These are phyloP conservation scores for Sternotherus odoratus DNA, from an alignment of 2,797 vertebrate species.

Conservation along the genomic window DNA sequence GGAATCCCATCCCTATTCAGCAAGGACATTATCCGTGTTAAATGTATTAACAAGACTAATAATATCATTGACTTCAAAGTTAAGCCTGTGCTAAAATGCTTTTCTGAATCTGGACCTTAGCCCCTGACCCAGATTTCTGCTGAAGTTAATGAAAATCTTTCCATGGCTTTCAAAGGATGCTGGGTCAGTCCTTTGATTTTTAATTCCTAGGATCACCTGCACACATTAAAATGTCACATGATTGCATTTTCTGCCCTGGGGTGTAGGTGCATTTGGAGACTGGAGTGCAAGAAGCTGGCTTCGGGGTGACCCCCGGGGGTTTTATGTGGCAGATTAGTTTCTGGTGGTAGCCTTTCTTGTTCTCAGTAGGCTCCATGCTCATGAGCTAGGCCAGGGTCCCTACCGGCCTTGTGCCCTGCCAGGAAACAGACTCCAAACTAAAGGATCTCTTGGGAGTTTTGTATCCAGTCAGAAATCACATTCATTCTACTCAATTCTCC, in stretches of 20 bases:
- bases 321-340: not conserved
- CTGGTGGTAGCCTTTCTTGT: not conserved
- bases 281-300: not conserved
- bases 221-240: not conserved
- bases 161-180: not conserved
- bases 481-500: not conserved
- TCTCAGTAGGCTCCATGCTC: not conserved
- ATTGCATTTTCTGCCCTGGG: not conserved
- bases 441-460: accelerated
- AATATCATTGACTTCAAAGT: not conserved
- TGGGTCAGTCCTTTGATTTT: not conserved
- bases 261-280: not conserved
- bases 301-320: not conserved
- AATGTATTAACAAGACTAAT: not conserved
- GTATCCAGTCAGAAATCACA: not conserved
- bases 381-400: accelerated
- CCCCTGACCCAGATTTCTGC: not conserved
- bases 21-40: accelerated
- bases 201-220: not conserved
- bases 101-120: not conserved
- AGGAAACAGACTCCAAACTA: not conserved
- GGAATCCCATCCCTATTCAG: not conserved
- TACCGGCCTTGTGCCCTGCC: not conserved
- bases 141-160: accelerated
- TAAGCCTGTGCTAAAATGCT: accelerated